Evolutionary conservation across 2,797 vertebrate species (phyloP), one percentile per base, ranked within the genome.

Genomic region (Paramormyrops hopkinsi): DNA sequence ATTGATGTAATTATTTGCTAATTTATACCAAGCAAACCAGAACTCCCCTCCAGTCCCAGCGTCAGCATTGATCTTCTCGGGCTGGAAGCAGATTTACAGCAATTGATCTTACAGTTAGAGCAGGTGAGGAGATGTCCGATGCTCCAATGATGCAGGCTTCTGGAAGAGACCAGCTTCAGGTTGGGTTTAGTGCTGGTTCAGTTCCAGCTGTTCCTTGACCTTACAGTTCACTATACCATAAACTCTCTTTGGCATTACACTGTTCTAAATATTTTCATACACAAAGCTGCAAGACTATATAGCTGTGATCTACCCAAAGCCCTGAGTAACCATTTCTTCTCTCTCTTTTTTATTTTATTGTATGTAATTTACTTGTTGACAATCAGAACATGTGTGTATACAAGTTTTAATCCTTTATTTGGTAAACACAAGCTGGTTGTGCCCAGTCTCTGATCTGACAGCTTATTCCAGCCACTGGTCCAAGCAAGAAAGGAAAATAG

Each of bases 1-100:
- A 87, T 56, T 59, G 51, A 87, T 56, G 53, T 59, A 41, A 87
- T 87, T 87, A 86, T 86, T 86, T 51, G 53, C 29, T 59, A 17
- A 41, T 87, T 59, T 87, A 41, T 56, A 87, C 19, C 33, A 62
- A 44, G 54, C 53, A 87, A 53, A 86, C 83, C 44, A 62, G 53
- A 37, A 17, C 86, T 37, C 48, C 17, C 0, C 29, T 87, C 5
- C 54, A 19, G 6, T 87, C 86, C 33, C 29, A 22, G 86, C 2
- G 14, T 62, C 54, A 14, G 25, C 7, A 59, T 44, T 62, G 53
- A 62, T 87, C 86, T 87, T 11, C 33, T 50, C 5, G 2, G 29
- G 12, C 53, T 14, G 86, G 29, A 17, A 62, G 53, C 8, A 44
- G 37, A 87, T 44, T 59, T 59, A 7, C 19, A 56, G 46, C 53